Evolutionary conservation across 2,888 invertebrate genomes (phyloP).

Genomic region (Mantis religiosa): DNA sequence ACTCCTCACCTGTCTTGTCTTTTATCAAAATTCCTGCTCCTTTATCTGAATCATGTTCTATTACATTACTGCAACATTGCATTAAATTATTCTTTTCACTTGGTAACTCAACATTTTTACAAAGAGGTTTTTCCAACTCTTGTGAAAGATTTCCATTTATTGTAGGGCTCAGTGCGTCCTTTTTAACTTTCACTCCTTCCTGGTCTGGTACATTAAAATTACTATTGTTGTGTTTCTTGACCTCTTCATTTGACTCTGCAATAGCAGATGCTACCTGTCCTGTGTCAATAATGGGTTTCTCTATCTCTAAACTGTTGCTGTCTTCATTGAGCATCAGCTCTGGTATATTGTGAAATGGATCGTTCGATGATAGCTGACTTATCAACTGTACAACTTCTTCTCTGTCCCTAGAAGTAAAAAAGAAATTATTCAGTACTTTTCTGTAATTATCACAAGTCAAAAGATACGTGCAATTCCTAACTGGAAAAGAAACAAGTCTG

Average conservation of each 20-base stretch:
- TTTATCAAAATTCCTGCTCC: constrained; percentile 35
- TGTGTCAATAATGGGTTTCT: constrained; percentile 54
- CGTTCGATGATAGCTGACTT: constrained; percentile 65
- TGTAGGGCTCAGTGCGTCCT: neutral
- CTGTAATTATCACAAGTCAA: too few species aligned
- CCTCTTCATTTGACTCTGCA: constrained; percentile 32
- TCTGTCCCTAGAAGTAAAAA: constrained; percentile 58
- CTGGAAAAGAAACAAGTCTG: too few species aligned
- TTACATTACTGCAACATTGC: neutral
- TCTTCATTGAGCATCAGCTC: constrained; percentile 61
- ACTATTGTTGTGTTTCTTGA: constrained; percentile 21
- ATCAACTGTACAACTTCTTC: constrained; percentile 79
- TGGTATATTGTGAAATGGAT: constrained; percentile 57
- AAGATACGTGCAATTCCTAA: too few species aligned
- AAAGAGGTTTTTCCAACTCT: constrained; percentile 24
- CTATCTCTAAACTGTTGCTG: constrained; percentile 57
- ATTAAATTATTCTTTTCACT: neutral
- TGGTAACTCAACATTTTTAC: constrained; percentile 3
- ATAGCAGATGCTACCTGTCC: constrained; percentile 38
- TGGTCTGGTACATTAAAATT: constrained; percentile 31
- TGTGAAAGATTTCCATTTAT: constrained; percentile 26
- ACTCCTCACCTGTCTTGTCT: neutral
- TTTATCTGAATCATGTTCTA: constrained; percentile 22
- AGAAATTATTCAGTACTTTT: constrained; percentile 22
- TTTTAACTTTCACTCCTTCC: constrained; percentile 35